Base-by-base conservation (phyloP, 2,888 invertebrate species). In the Acanthoscelides obtectus region DNA sequence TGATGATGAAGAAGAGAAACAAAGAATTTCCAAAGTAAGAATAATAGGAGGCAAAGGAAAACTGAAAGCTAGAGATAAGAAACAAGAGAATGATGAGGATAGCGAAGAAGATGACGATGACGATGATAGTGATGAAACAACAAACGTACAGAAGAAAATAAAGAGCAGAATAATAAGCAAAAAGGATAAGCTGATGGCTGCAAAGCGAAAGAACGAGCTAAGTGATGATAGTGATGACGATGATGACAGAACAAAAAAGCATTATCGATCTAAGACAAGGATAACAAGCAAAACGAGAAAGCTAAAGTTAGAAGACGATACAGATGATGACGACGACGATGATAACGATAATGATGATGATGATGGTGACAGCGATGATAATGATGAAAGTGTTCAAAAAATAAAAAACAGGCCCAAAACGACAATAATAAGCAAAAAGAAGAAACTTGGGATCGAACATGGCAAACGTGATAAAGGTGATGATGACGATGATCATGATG, bases 321-420 rank as follows among this genome's bases (percentile, higher is more conserved):
- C 6, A 22, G 69, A 76, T 71, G 73, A 76, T 66, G 69, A 70
- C 68, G 66, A 73, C 69, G 72, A 76, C 72, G 72, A 75, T 72
- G 69, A 79, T 69, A 75, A 76, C 68, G 72, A 70, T 45, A 73
- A 73, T 20, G 66, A 25, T 20, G 70, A 69, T 66, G 70, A 72
- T 20, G 72, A 67, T 65, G 76, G 75, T 20, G 74, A 73, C 45
- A 73, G 25, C 8, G 8, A 8, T 25, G 25, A 3, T 25, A 25
- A n/a, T n/a, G n/a, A n/a, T n/a, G n/a, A n/a, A n/a, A n/a, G n/a
- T n/a, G n/a, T n/a, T n/a, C n/a, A n/a, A n/a, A n/a, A n/a, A n/a
- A n/a, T n/a, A n/a, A n/a, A 25, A 5, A 25, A 25, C 25, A 25
- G 6, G 6, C 25, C 25, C 3, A 25, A 25, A 25, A 25, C 25